Base-by-base conservation (phyloP, 2,797 vertebrate genomes). In the Brachyrhaphis roseni region DNA sequence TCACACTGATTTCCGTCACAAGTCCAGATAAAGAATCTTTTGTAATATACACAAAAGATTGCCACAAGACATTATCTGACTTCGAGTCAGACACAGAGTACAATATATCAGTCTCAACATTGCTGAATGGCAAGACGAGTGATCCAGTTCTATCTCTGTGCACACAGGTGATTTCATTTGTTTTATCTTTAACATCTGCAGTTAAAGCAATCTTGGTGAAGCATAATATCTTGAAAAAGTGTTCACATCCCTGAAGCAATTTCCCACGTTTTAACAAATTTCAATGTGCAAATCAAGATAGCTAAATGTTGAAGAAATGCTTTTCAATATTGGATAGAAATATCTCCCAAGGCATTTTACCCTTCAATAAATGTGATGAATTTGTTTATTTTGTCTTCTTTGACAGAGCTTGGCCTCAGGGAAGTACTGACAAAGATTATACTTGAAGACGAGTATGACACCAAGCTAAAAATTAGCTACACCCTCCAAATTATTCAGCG, bases 371-470 rank as follows among this genome's bases (percentile, higher is more conserved):
- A 64, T 64, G 7, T 34, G 23, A 68, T 26, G 10, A 41, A 0
- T 49, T n/a, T 26, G 74, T 23, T 49, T 26, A 15, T 39, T 49
- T 80, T 49, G 64, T 84, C n/a, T 83, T 73, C 51, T 75, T 87
- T 78, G 34, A 76, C 78, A 86, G 84, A 76, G 34, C 70, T 80
- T 43, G 51, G 78, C 81, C 83, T 89, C 39, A 64, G 91, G 57
- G 90, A 93, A 59, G 74, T 94, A 73, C 84, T 95, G 81, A 89
- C 83, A 39, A 85, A 90, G 11, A 47, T 95, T 23, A 91, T 93
- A 41, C 84, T 95, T 39, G 88, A 92, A 83, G 72, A 89, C 1
- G 77, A 94, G 43, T 91, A 93, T 77, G 83, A 71, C 8, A 88
- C 82, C 82, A 95, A 94, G 28, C 90, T 95, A 26, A 88, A 87